Base-by-base conservation (phyloP, 37 sponge, comb jelly and placozoan species). In the Beroe ovata region DNA sequence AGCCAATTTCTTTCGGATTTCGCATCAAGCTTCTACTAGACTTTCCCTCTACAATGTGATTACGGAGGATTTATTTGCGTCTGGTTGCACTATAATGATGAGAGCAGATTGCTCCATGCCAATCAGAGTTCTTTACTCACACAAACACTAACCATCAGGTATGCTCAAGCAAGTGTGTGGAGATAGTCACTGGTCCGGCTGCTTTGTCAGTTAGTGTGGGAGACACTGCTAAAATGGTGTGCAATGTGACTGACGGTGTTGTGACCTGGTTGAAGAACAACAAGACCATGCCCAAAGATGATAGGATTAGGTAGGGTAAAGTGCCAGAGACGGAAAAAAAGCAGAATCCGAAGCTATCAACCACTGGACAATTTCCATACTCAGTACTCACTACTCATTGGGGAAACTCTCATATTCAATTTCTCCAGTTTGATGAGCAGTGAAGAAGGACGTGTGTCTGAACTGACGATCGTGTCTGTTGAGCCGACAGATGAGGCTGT, bases 241-340 rank as follows among this genome's bases (percentile, higher is more conserved):
- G 84, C 28, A 36, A 42, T 21, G 84, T 77, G 0, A 36, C 84
- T 38, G 54, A 77, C 33, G 84, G 84, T 14, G 25, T 42, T 42
- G 28, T 77, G 18, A 77, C 38, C 19, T 77, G 84, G 84, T 42
- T 40, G 14, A 77, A 77, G 84, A 23, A 40, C n/a, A 35, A 35
- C 8, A 21, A 77, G 54, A 36, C 26, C 16, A 0, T 77, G 1
- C 26, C 33, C n/a, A 35, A 77, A n/a, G 84, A 77, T 4, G 84
- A 42, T 32, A 77, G 38, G 35, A 40, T 39, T 54, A 77, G 84
- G 84, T 77, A 3, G 20, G 28, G 41, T 47, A 47, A 11, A 16
- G 11, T 16, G 54, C 6, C 11, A 47, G 11, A 47, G 11, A 47
- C 11, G 54, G 54, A n/a, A n/a, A n/a, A n/a, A n/a, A n/a, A n/a